These are phyloP conservation scores for Ephialtes manifestator DNA, from an alignment of 2,888 invertebrate genomes.

Conservation along the genomic window DNA sequence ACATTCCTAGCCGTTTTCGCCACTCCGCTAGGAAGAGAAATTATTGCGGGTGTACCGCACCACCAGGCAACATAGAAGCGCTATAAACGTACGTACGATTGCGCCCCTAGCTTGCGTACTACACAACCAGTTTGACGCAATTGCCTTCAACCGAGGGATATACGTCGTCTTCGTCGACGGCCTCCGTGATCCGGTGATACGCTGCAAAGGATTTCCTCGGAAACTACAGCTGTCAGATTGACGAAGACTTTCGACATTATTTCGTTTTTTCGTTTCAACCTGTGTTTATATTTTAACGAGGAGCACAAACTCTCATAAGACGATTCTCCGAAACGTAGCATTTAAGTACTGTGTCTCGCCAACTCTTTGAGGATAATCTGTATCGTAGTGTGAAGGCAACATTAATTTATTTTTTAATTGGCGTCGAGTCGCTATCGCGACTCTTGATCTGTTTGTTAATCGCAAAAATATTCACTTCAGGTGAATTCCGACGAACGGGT, in stretches of 20 bases:
- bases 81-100: conserved; percentile 39
- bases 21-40: conserved; percentile 40
- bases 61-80: conserved; percentile 19
- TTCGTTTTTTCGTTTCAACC: not conserved
- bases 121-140: conserved; percentile 54
- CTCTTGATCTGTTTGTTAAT: no score
- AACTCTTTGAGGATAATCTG: no score
- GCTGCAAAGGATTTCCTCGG: not conserved
- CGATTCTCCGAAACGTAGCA: not conserved
- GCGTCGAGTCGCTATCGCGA: no score
- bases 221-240: conserved; percentile 27
- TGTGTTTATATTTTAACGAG: not conserved
- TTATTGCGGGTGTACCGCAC: conserved; percentile 58
- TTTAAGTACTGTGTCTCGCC: no score
- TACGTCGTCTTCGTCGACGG: conserved; percentile 26
- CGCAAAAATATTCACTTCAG: no score
- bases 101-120: conserved; percentile 25
- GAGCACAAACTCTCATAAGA: not conserved
- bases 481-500: no score
- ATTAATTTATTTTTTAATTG: no score
- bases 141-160: conserved; percentile 58
- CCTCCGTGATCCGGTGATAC: not conserved
- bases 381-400: no score
- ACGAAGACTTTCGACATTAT: conserved; percentile 1
- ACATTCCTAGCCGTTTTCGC: conserved; percentile 36